Percentiles rank a stretch among this genome's conserved stretches.
These are phyloP conservation scores for Deilephila porcellus DNA, from an alignment of 2,888 invertebrate species.

Conservation along the genomic window DNA sequence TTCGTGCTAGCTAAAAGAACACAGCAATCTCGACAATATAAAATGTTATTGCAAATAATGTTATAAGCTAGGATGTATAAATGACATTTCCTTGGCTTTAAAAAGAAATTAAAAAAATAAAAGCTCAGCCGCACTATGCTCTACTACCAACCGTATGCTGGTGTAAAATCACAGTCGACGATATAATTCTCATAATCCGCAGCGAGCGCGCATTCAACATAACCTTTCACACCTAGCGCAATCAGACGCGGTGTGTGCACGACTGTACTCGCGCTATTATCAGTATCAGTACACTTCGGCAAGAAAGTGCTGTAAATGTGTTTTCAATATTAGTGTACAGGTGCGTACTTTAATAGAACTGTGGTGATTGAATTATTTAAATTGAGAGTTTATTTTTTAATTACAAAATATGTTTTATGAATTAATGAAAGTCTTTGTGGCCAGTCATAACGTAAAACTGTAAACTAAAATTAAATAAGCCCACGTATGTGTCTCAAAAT, in stretches of 20 bases:
- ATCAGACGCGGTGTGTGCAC: slow-evolving; percentile 42
- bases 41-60: not conserved
- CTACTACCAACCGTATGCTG: slow-evolving; percentile 41
- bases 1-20: not conserved
- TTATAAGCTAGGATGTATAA: not conserved
- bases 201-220: slow-evolving; percentile 60
- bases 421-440: too few relatives aligned
- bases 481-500: too few relatives aligned
- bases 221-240: slow-evolving; percentile 79
- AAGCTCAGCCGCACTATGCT: slow-evolving; percentile 55
- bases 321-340: not conserved
- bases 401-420: too few relatives aligned
- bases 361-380: not conserved
- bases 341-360: not conserved
- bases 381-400: too few relatives aligned
- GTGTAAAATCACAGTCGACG: slow-evolving; percentile 72
- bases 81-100: not conserved
- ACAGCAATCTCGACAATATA: not conserved
- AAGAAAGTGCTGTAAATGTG: not conserved
- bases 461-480: too few relatives aligned
- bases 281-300: slow-evolving; percentile 10
- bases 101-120: not conserved
- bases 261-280: slow-evolving; percentile 29
- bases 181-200: slow-evolving; percentile 78
- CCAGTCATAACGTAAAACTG: too few relatives aligned